Evolutionary conservation across 2,888 invertebrate species (phyloP), one percentile per base, ranked within the genome.

Genomic region (Phlogophora meticulosa): DNA sequence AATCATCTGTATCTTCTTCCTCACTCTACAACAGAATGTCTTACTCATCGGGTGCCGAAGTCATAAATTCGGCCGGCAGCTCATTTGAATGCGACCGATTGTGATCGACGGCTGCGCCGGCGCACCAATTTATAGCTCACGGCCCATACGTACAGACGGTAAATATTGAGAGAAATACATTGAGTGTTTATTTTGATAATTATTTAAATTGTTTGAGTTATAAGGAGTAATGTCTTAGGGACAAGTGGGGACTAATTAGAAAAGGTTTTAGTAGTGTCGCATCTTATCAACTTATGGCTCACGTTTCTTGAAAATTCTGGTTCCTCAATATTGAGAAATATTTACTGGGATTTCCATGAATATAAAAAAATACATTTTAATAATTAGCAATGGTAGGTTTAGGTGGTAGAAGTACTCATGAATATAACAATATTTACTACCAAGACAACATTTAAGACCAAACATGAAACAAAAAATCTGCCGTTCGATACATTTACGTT

Each of bases 1-100:
- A 11, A 2, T 0, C n/a, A 0, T 17, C 1, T 75, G 59, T 63
- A 32, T 7, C 2, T 1, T 0, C 0, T 43, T 51, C 28, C 7
- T 49, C 2, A 45, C 40, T 87, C 90, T 90, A 81, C 68, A 34
- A 17, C 58, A 28, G 80, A 90, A 93, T 86, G 92, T 93, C 93
- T 94, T 88, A 94, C 93, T 94, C 93, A 91, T 91, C 90, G 90
- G 70, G 76, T 74, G 72, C 76, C 77, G 84, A 71, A 86, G 87
- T 92, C 93, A 93, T 94, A 94, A 94, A 94, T 94, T 91, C 85
- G 89, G 85, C 75, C 73, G 76, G 83, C 82, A 83, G 86, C 93
- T 94, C 94, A 94, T 94, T 94, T 93, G 91, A 93, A 94, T 94
- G 90, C 90, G 88, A 77, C 85, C 91, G 94, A 94, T 94, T 93